phyloP scores from a whole-genome alignment of 1,140 invertebrate genomes.

The Drosophila ohnishii region DNA sequence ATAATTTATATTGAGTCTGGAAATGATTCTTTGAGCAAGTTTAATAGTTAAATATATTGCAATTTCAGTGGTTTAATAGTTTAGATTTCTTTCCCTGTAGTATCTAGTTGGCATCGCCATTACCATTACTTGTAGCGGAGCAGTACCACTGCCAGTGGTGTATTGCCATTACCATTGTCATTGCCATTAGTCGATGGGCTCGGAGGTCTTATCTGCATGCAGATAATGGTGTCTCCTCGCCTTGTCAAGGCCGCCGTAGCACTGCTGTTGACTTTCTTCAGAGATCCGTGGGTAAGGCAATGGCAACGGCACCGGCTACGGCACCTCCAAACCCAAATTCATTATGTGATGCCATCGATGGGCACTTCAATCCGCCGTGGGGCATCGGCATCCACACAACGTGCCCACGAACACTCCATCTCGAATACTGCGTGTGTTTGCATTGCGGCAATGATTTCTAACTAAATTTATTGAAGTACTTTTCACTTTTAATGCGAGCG shows the following conservation, averaged over 20 bases:
- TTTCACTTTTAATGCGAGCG: constrained; percentile 78
- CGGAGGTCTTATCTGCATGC: constrained; percentile 49
- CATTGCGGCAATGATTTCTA: constrained; percentile 77
- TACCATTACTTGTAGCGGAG: constrained; percentile 20
- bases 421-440: constrained; percentile 52
- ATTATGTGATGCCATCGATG: constrained; percentile 75
- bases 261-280: constrained; percentile 60
- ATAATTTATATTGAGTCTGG: background rate
- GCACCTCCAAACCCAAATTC: constrained; percentile 17
- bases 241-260: constrained; percentile 65
- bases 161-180: constrained; percentile 43
- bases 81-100: constrained; percentile 1
- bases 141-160: constrained; percentile 40
- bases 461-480: constrained; percentile 80
- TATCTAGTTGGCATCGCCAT: constrained; percentile 49
- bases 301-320: background rate
- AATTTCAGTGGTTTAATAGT: background rate
- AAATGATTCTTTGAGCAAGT: background rate
- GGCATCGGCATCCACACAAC: constrained; percentile 44
- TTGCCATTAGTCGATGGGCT: constrained; percentile 23
- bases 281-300: constrained; percentile 18
- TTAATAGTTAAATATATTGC: no score
- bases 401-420: constrained; percentile 47
- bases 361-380: constrained; percentile 58
- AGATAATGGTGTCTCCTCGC: constrained; percentile 51